A percentile compares a stretch with the other conserved stretches of the same genome.
phyloP scores from a whole-genome alignment of 2,888 invertebrate genomes.

The Xestia c-nigrum region DNA sequence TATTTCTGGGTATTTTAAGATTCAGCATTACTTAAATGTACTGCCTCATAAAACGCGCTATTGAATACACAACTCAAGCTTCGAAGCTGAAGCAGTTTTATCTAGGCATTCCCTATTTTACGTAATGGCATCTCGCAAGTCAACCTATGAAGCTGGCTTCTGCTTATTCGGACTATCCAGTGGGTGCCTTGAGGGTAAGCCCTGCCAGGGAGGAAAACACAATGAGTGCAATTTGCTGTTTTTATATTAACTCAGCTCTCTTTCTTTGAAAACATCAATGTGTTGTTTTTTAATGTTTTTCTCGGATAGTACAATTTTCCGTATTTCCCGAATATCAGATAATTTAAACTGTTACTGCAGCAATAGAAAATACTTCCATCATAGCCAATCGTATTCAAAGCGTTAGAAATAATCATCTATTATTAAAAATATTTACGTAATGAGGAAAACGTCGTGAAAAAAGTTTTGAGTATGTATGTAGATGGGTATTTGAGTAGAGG shows the following conservation, averaged over 20 bases:
- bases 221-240: background rate
- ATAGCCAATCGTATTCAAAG: background rate
- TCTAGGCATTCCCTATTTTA: background rate
- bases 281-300: no score
- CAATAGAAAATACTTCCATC: background rate
- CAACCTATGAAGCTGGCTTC: no score
- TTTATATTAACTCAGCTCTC: no score
- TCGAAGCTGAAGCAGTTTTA: background rate
- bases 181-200: no score
- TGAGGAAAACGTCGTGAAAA: no score
- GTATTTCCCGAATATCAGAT: background rate
- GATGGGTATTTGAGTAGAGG: no score
- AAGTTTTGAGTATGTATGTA: no score
- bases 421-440: conserved; percentile 4
- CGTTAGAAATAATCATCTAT: background rate
- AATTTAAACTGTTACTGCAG: background rate
- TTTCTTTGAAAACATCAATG: background rate
- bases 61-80: no score
- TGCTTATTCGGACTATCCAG: no score
- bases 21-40: no score
- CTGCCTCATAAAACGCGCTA: background rate
- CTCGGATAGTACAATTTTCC: background rate
- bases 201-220: background rate
- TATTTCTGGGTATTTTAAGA: background rate
- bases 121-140: no score